phyloP scores from a whole-genome alignment of 1,140 invertebrate species.

The Phthorimaea operculella region DNA sequence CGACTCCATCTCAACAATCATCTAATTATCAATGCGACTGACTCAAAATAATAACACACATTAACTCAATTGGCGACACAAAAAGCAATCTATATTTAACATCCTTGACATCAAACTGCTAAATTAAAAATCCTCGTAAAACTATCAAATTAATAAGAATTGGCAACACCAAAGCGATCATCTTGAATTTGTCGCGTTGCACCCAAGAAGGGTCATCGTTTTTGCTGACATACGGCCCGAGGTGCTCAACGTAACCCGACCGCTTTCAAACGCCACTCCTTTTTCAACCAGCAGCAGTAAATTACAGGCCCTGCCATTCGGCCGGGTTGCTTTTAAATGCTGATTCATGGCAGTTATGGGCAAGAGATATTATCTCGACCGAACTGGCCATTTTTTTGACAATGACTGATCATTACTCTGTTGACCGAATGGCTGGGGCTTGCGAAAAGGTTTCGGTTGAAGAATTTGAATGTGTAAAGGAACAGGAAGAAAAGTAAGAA shows the following conservation, averaged over 20 bases:
- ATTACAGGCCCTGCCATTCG: constrained; percentile 32
- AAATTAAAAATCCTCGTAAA: too few species aligned
- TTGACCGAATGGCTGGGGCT: constrained; percentile 4
- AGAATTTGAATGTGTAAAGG: too few species aligned
- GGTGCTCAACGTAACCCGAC: constrained; percentile 25
- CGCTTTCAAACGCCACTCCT: constrained; percentile 25
- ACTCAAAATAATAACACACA: too few species aligned
- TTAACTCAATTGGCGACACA: too few species aligned
- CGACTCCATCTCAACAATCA: too few species aligned
- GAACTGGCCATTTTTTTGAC: constrained; percentile 24
- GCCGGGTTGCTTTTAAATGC: constrained; percentile 38
- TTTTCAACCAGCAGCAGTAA: constrained; percentile 26
- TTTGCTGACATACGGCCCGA: constrained; percentile 35
- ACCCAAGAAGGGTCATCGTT: constrained; percentile 45
- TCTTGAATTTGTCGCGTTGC: constrained; percentile 58
- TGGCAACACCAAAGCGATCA: constrained; percentile 10
- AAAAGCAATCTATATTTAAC: too few species aligned
- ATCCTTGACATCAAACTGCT: too few species aligned
- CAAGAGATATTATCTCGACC: constrained; percentile 12
- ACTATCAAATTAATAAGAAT: too few species aligned
- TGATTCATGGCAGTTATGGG: constrained; percentile 47
- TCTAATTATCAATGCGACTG: too few species aligned
- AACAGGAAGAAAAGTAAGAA: too few species aligned
- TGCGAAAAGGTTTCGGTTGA: too few species aligned
- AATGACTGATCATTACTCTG: constrained; percentile 30